phyloP scores from a whole-genome alignment of 2,113 vertebrate genomes.

The Corythornis madagascariensis region DNA sequence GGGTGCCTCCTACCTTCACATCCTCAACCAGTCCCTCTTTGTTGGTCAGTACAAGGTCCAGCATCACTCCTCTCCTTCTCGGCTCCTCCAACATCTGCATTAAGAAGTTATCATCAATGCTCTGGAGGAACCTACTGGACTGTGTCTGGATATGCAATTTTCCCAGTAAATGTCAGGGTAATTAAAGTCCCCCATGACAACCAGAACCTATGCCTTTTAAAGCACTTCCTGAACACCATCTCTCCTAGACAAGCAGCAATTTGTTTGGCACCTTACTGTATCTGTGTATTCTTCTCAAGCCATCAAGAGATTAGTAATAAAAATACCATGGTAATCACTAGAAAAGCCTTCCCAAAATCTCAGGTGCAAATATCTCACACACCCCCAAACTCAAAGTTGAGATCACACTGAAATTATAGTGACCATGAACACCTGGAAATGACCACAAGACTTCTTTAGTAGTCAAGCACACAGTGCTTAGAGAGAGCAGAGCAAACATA shows the following conservation, averaged over 20 bases:
- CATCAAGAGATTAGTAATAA: not conserved
- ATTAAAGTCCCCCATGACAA: no score
- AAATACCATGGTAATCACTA: not conserved
- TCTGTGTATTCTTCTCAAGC: rapidly evolving
- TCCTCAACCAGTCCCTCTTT: no score
- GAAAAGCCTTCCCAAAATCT: not conserved
- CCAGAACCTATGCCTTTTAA: no score
- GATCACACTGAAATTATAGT: not conserved
- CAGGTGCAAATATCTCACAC: not conserved
- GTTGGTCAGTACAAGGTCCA: no score
- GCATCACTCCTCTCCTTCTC: no score
- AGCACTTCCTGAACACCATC: not conserved
- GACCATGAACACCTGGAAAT: not conserved
- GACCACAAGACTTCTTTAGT: not conserved
- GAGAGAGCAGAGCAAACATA: not conserved
- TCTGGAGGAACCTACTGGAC: no score
- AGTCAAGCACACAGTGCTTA: not conserved
- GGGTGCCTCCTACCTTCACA: no score
- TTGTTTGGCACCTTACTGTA: not conserved
- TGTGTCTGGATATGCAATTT: no score
- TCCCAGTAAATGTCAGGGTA: no score
- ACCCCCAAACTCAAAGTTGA: not conserved
- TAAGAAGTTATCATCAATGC: no score
- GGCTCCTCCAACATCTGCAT: no score
- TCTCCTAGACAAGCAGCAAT: not conserved